A percentile compares a stretch with the other conserved stretches of the same genome.
Conservation (phyloP, 2,113 vertebrate species). For the Perca schrenkii region DNA sequence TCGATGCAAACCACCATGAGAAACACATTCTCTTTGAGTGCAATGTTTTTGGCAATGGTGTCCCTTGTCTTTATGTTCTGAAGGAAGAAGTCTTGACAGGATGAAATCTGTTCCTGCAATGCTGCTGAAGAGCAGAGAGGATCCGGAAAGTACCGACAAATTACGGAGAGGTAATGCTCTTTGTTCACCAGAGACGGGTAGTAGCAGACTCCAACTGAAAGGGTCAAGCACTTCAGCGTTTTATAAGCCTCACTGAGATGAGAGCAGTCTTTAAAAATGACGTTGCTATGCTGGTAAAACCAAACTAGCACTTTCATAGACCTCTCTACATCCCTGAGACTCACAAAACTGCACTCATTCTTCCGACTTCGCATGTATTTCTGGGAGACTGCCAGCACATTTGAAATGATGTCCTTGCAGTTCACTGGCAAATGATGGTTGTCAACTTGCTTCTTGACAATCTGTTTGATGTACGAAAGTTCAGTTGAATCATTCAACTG, state of each 20-base stretch:
- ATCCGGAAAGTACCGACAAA: conserved; percentile 73
- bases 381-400: conserved; percentile 83
- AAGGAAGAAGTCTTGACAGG: conserved; percentile 82
- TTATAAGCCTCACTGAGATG: background rate
- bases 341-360: conserved; percentile 87
- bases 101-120: conserved; percentile 76
- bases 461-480: conserved; percentile 83
- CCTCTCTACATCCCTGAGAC: conserved; percentile 86
- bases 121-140: conserved; percentile 35
- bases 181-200: conserved; percentile 82
- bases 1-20: conserved; percentile 87
- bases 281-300: conserved; percentile 79
- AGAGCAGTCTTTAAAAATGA: conserved; percentile 55
- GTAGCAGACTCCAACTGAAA: conserved; percentile 85
- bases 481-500: conserved; percentile 84
- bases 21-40: conserved; percentile 88
- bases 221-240: conserved; percentile 78
- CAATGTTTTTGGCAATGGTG: conserved; percentile 83
- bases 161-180: conserved; percentile 69
- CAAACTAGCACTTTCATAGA: conserved; percentile 83
- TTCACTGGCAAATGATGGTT: conserved; percentile 53
- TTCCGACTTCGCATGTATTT: conserved; percentile 78
- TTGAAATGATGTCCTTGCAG: conserved; percentile 69
- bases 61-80: conserved; percentile 76
- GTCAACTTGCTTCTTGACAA: conserved; percentile 78